Percentiles rank a stretch among this genome's conserved stretches.
Evolutionary conservation across 2,113 vertebrate genomes (phyloP).

Genomic region (Brevimyrus niger): DNA sequence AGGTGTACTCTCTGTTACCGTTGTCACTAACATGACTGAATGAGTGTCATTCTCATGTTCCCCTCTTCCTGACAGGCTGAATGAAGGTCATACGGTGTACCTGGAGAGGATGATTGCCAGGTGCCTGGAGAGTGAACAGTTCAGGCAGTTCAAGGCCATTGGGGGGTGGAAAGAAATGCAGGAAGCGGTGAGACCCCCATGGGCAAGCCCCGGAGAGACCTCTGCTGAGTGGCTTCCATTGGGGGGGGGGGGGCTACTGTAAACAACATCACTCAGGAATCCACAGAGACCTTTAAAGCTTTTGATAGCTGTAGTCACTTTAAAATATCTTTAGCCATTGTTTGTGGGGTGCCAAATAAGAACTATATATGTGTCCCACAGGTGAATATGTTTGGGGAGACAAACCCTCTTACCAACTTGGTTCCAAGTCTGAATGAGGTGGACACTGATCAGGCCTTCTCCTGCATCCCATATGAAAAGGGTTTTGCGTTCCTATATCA

Average conservation of each 20-base stretch:
- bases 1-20: neutral
- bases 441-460: conserved; percentile 82
- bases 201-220: neutral
- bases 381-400: conserved; percentile 80
- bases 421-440: conserved; percentile 70
- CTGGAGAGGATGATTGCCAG: conserved; percentile 88
- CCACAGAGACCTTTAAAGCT: neutral
- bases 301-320: neutral
- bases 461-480: conserved; percentile 90
- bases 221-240: neutral
- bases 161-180: conserved; percentile 94
- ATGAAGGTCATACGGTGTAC: conserved; percentile 94
- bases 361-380: conserved; percentile 36
- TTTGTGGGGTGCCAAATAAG: neutral
- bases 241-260: neutral
- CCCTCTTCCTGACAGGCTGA: conserved; percentile 67
- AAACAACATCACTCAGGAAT: neutral
- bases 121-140: conserved; percentile 74
- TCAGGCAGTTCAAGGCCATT: conserved; percentile 85
- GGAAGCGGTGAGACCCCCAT: conserved; percentile 67
- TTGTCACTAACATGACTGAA: neutral
- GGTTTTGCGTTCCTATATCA: conserved; percentile 90
- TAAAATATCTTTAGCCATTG: neutral
- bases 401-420: conserved; percentile 75
- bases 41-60: neutral